Conservation (phyloP, 1,140 invertebrate genomes). For the Agrypnia vestita region DNA sequence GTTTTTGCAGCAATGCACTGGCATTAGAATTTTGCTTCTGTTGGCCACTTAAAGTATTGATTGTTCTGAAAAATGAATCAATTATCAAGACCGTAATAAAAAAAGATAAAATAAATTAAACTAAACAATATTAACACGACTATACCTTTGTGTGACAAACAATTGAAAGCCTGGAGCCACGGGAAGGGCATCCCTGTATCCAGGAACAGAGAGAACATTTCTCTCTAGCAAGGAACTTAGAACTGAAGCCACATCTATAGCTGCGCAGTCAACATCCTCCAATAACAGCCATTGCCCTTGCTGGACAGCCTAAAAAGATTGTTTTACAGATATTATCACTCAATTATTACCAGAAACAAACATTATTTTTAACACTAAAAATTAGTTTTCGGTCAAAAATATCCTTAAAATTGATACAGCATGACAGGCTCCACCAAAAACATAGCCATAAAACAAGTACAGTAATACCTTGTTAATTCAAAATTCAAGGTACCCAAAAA, state of each 20-base stretch:
- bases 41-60: constrained; percentile 73
- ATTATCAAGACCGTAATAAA: background rate
- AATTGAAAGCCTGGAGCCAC: constrained; percentile 90
- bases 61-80: constrained; percentile 71
- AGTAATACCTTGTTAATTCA: no score
- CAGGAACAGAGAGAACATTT: constrained; percentile 86
- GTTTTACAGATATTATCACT: no score
- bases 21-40: constrained; percentile 79
- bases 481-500: no score
- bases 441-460: no score
- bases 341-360: no score
- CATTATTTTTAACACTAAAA: no score
- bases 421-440: no score
- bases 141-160: constrained; percentile 90
- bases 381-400: no score
- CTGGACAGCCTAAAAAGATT: constrained; percentile 81
- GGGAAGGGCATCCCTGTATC: constrained; percentile 86
- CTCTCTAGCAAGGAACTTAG: constrained; percentile 90
- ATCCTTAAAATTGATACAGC: no score
- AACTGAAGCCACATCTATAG: constrained; percentile 92
- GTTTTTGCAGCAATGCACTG: constrained; percentile 83
- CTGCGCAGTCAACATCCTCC: constrained; percentile 96
- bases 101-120: constrained; percentile 1
- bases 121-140: background rate
- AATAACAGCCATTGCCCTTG: constrained; percentile 94